Evolutionary conservation across 2,113 vertebrate species (phyloP).

Genomic region (Pluvialis apricaria): DNA sequence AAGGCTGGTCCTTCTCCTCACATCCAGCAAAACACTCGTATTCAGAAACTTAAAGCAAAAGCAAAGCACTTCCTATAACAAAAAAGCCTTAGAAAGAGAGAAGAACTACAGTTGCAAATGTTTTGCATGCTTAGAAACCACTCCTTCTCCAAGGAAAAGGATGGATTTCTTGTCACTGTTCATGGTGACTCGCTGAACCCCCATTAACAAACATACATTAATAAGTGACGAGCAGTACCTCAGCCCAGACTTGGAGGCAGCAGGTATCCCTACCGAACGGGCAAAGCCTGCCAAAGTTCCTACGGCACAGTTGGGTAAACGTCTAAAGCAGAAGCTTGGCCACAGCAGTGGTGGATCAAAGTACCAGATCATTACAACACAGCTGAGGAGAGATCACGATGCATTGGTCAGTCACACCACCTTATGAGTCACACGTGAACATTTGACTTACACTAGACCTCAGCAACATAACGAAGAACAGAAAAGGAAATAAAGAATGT

Average conservation of each 20-base stretch:
- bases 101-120: not conserved
- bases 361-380: not conserved
- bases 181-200: fast-evolving
- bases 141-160: not conserved
- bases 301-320: not conserved
- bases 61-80: fast-evolving
- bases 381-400: not conserved
- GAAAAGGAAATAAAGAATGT: not conserved
- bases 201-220: not conserved
- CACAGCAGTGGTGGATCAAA: not conserved
- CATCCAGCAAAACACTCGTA: not conserved
- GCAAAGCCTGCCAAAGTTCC: not conserved
- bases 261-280: fast-evolving
- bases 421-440: not conserved
- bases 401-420: not conserved
- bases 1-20: not conserved
- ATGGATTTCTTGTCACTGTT: not conserved
- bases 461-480: not conserved
- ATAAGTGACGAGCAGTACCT: not conserved
- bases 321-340: not conserved
- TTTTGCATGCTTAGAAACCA: not conserved
- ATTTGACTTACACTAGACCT: not conserved
- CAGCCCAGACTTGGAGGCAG: not conserved
- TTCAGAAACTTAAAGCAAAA: not conserved
- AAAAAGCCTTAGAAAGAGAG: not conserved